Base-by-base conservation (phyloP, 2,113 vertebrate species). In the Ceyx margarethae region DNA sequence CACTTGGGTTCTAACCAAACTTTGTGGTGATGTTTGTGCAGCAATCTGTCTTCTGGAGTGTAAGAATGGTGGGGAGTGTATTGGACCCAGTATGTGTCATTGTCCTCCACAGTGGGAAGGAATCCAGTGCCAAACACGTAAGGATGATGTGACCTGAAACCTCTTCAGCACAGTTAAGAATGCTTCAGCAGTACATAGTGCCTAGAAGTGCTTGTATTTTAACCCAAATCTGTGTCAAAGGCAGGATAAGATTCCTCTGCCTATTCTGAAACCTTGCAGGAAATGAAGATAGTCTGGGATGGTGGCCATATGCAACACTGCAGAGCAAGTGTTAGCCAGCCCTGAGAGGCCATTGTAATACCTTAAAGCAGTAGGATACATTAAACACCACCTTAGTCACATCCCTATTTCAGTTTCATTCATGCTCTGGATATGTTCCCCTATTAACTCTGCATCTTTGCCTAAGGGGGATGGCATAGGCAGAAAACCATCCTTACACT, bases 11-110 rank as follows among this genome's bases (percentile, higher is more conserved):
- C 26, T 94, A 93, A 96, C 57, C 13, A 72, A n/a, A 54, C 17
- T 62, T 90, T 91, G 22, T 95, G 53, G 17, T 93, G 35, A 25
- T 83, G 23, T 95, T 56, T 91, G 69, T 95, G 28, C 89, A 99
- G 98, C 98, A 4, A 84, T 98, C 91, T 99, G 99, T 88, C 97
- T 99, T 93, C 98, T 99, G 89, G 98, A 98, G 75, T 99, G 98
- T 96, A 98, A 95, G 95, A 98, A 99, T 5, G 98, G 98, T 11
- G 98, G 98, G 8, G 98, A 99, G 72, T 99, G 98, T 76, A 94
- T 98, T 23, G 98, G 98, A 84, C 98, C 98, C 0, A 98, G 97
- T 61, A 97, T 96, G 5, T 99, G 99, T 48, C 97, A 98, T 22
- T 99, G 99, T 56, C 96, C 97, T 31, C 20, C 82, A 0, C 96